Evolutionary conservation across 2,888 invertebrate genomes (phyloP).

Genomic region (Tyria jacobaeae): DNA sequence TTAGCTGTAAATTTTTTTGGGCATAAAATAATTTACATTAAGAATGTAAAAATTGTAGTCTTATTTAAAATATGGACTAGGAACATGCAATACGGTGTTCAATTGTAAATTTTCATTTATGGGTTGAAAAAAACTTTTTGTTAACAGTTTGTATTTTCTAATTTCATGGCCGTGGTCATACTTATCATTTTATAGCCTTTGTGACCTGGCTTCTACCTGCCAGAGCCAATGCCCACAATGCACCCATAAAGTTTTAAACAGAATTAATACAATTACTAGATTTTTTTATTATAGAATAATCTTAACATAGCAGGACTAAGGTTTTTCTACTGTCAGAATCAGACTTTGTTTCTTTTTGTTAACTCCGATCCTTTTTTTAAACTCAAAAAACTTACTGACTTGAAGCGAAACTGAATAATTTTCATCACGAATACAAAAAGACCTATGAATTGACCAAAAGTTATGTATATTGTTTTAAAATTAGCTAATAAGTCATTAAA

Average conservation of each 20-base stretch:
- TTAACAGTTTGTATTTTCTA: background rate
- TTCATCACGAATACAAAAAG: too few species aligned
- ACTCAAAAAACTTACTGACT: too few species aligned
- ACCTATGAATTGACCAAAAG: slow-evolving; percentile 18
- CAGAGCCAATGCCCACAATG: background rate
- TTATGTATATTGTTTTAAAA: slow-evolving; percentile 8
- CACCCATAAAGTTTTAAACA: too few species aligned
- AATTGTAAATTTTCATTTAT: too few species aligned
- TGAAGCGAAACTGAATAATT: too few species aligned
- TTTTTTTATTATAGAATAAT: too few species aligned
- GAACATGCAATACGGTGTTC: background rate
- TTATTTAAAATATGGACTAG: slow-evolving; percentile 1
- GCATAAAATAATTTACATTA: background rate
- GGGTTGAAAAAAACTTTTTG: too few species aligned
- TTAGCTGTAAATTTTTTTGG: slow-evolving; percentile 3
- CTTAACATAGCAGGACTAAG: too few species aligned
- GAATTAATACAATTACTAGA: too few species aligned
- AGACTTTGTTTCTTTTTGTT: too few species aligned
- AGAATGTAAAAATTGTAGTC: background rate
- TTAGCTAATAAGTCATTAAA: slow-evolving; percentile 21
- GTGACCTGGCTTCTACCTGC: background rate
- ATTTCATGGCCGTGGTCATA: background rate
- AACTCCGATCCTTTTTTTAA: too few species aligned
- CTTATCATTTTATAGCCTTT: background rate
- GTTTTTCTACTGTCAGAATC: too few species aligned